phyloP scores from a whole-genome alignment of 2,888 invertebrate genomes.

The Ophioninae sp. region DNA sequence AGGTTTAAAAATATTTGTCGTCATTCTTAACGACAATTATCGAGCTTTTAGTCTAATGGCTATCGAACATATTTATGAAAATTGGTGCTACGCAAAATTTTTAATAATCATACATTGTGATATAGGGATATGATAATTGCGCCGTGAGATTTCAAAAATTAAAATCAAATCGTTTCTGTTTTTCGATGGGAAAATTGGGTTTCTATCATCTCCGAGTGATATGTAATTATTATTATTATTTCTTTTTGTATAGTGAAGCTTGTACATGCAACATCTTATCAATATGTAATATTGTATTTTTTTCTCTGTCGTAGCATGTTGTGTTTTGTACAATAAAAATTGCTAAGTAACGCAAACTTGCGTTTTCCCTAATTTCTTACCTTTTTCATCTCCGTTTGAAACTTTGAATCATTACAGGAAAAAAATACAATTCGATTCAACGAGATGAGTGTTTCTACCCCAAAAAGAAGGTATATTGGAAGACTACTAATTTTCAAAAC shows the following conservation, averaged over 20 bases:
- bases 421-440: background rate
- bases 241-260: slow-evolving; percentile 68
- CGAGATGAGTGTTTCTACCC: too few species aligned
- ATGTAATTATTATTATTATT: slow-evolving; percentile 38
- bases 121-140: background rate
- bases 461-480: too few species aligned
- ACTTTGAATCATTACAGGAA: background rate
- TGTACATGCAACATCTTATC: slow-evolving; percentile 61
- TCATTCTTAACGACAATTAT: background rate
- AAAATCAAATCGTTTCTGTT: background rate
- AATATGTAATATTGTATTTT: slow-evolving; percentile 61
- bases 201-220: slow-evolving; percentile 30
- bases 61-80: slow-evolving; percentile 1
- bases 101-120: background rate
- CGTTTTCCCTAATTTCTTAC: background rate
- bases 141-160: background rate
- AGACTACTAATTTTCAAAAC: too few species aligned
- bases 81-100: background rate
- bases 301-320: slow-evolving; percentile 59
- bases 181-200: slow-evolving; percentile 17
- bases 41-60: background rate
- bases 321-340: slow-evolving; percentile 65
- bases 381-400: background rate
- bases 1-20: background rate
- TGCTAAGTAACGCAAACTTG: slow-evolving; percentile 36